Evolutionary conservation across 2,113 vertebrate genomes (phyloP), one percentile per base, ranked within the genome.

Genomic region (Puffinus mauretanicus): DNA sequence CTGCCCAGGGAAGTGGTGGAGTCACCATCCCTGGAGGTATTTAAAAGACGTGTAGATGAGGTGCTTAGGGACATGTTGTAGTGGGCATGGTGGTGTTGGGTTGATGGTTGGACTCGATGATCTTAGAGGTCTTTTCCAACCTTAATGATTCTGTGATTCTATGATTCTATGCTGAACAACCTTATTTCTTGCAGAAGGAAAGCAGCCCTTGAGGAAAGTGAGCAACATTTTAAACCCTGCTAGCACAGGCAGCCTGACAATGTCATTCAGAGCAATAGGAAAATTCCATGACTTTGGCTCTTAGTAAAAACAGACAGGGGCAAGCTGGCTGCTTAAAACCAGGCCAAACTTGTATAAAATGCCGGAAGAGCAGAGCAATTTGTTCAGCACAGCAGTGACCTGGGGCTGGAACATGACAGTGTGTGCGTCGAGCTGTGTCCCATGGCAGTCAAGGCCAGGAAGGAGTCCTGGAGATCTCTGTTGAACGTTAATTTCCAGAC

Each of bases 241-340:
- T 36, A 65, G 30, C 21, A 62, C 11, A 36, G 32, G 36, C 18
- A 60, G 25, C 14, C 17, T 4, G 1, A 52, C 82, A 67, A 75
- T 19, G 8, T 16, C 20, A 47, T 54, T 75, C 55, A 61, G 81
- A 89, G 51, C 72, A 60, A 67, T 0, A 61, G 94, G 90, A 96
- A 97, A 96, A 87, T 95, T 94, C 91, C 78, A 46, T n/a, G 7
- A 57, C 91, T 91, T 75, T 72, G 57, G 12, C 9, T 76, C 25
- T 54, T 44, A 25, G 36, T 22, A 18, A 82, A 86, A 93, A 64
- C 44, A 91, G 69, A 30, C 73, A 69, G 62, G 84, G 69, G 18
- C 21, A 82, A 87, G 20, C 81, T 38, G 89, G n/a, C 34, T 88
- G 34, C 57, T 91, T 38, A 26, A 93, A 95, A 89, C 88, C 26